Conservation (phyloP, 2,797 vertebrate genomes). For the Hipposideros larvatus region DNA sequence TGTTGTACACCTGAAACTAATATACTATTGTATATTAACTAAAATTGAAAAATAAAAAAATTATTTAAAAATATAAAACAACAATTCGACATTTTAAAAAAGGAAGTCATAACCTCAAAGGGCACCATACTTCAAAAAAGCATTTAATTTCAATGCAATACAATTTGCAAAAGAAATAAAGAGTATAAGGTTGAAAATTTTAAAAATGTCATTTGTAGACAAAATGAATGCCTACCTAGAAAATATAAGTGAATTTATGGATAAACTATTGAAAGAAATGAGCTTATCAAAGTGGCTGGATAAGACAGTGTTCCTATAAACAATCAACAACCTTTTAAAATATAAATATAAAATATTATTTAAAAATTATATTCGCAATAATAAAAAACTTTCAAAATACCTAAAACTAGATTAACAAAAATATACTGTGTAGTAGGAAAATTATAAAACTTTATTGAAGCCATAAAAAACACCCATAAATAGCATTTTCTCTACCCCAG, state of each 20-base stretch:
- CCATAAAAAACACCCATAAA: not conserved
- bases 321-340: not conserved
- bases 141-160: not conserved
- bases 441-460: not conserved
- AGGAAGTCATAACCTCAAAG: not conserved
- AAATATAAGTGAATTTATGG: constrained; percentile 25
- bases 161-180: not conserved
- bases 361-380: not conserved
- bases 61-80: too few species aligned
- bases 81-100: too few species aligned
- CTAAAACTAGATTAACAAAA: constrained; percentile 29
- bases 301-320: not conserved
- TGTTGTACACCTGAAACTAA: too few species aligned
- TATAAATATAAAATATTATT: not conserved
- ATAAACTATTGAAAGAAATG: constrained; percentile 4
- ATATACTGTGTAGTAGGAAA: not conserved
- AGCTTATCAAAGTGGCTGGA: not conserved
- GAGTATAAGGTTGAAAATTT: not conserved
- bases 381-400: not conserved
- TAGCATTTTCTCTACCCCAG: not conserved
- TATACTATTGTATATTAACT: too few species aligned
- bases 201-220: not conserved
- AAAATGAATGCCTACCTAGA: not conserved
- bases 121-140: not conserved
- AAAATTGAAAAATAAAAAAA: too few species aligned